A percentile compares a stretch with the other conserved stretches of the same genome.
Conservation (phyloP, 2,888 invertebrate species). For the Acleris emargana region DNA sequence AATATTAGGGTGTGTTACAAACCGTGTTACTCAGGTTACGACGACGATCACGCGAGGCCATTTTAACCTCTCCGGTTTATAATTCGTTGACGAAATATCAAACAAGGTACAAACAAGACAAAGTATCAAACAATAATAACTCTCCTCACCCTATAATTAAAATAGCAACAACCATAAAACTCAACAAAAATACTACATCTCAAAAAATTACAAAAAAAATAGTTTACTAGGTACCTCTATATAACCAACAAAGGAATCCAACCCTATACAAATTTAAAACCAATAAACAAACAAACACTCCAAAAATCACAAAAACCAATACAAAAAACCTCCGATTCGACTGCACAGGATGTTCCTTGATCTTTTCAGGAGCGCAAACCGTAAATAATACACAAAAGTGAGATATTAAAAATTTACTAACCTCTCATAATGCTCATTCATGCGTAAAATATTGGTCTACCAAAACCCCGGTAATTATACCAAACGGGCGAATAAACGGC, state of each 20-base stretch:
- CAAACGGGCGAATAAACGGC: constrained; percentile 45
- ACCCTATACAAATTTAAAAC: not conserved
- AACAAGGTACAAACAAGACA: too few relatives aligned
- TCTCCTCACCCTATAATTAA: too few relatives aligned
- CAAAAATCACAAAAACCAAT: constrained; percentile 4
- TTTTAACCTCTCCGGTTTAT: too few relatives aligned
- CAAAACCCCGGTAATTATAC: constrained; percentile 50
- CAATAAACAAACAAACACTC: not conserved
- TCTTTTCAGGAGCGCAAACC: constrained; percentile 29
- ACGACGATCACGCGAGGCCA: too few relatives aligned
- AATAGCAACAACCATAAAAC: too few relatives aligned
- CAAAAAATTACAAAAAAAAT: too few relatives aligned
- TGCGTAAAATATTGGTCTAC: constrained; percentile 52
- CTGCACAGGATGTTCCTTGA: constrained; percentile 5
- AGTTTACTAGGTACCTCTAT: too few relatives aligned
- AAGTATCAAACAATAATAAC: too few relatives aligned
- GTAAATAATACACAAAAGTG: constrained; percentile 17
- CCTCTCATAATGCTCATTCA: constrained; percentile 48
- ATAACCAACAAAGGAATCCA: not conserved
- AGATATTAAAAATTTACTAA: constrained; percentile 46
- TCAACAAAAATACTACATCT: too few relatives aligned
- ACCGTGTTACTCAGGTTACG: too few relatives aligned
- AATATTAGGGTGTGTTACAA: too few relatives aligned
- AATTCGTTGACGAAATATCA: too few relatives aligned
- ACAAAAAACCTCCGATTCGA: not conserved